Evolutionary conservation across 2,888 invertebrate genomes (phyloP).

Genomic region (Drosophila hawaiiensis): DNA sequence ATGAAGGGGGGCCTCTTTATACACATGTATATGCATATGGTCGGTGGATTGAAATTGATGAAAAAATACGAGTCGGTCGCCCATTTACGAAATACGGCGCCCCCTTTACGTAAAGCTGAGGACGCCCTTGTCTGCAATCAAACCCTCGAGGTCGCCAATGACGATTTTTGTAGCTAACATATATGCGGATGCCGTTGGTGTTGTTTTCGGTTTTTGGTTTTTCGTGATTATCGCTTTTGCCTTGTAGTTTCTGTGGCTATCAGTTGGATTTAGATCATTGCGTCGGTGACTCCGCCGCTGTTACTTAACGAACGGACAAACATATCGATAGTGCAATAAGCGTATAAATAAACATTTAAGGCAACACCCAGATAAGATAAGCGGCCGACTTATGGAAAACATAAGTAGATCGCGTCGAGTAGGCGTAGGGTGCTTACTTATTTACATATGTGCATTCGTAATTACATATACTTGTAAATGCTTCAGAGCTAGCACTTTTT

Average conservation of each 20-base stretch:
- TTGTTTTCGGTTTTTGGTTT: neutral
- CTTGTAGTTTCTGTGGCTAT: conserved; percentile 18
- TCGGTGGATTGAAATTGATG: neutral
- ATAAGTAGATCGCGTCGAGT: neutral
- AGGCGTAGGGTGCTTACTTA: neutral
- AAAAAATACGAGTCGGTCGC: neutral
- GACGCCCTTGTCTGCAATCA: conserved; percentile 32
- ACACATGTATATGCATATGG: no score
- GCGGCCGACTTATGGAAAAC: conserved; percentile 5
- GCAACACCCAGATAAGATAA: conserved; percentile 43
- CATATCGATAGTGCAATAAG: conserved; percentile 50
- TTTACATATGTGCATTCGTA: neutral
- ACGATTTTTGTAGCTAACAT: conserved; percentile 12
- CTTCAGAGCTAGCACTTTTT: neutral
- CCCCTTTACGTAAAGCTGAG: neutral
- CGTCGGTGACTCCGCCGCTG: conserved; percentile 24
- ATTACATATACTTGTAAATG: neutral
- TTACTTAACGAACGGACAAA: conserved; percentile 38
- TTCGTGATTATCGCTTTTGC: conserved; percentile 6
- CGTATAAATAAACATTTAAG: conserved; percentile 37
- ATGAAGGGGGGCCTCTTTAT: neutral
- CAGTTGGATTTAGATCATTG: conserved; percentile 31
- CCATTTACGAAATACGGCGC: neutral
- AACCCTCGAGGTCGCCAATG: conserved; percentile 24
- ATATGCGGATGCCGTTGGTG: conserved; percentile 5